phyloP scores from a whole-genome alignment of 2,797 vertebrate genomes.

The Lepilemur septentrionalis region DNA sequence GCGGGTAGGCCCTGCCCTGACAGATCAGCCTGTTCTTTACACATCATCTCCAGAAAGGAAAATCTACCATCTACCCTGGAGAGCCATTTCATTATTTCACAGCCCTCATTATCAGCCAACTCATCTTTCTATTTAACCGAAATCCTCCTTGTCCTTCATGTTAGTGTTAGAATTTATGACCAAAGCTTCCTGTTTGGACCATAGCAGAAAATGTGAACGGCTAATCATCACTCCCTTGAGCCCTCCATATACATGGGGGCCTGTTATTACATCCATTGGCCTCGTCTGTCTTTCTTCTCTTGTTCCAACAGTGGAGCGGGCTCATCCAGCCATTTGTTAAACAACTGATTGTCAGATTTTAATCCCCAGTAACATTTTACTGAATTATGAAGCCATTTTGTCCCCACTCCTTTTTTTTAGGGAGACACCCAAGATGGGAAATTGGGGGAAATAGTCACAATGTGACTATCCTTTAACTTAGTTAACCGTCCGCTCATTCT shows the following conservation, averaged over 20 bases:
- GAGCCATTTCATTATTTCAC: slow-evolving; percentile 55
- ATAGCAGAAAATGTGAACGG: not conserved
- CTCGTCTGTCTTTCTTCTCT: not conserved
- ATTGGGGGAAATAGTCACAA: not conserved
- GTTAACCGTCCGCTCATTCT: not conserved
- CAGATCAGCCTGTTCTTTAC: not conserved
- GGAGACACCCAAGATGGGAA: not conserved
- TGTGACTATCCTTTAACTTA: not conserved
- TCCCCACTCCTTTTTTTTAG: not conserved
- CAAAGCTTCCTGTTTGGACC: not conserved
- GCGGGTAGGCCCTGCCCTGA: not conserved
- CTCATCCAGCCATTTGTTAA: not conserved
- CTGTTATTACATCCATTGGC: not conserved
- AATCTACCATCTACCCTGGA: slow-evolving; percentile 12
- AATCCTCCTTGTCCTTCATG: slow-evolving; percentile 57
- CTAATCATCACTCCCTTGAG: not conserved
- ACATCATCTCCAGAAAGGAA: slow-evolving; percentile 21
- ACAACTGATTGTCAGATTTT: not conserved
- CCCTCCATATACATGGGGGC: not conserved
- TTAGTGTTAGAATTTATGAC: slow-evolving; percentile 44
- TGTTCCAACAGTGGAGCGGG: not conserved
- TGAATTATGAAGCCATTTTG: not conserved
- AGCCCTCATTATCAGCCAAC: slow-evolving; percentile 23
- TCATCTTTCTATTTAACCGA: slow-evolving; percentile 66
- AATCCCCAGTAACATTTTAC: not conserved